Base-by-base conservation (phyloP, 2,888 invertebrate genomes). In the Shargacucullia verbasci region DNA sequence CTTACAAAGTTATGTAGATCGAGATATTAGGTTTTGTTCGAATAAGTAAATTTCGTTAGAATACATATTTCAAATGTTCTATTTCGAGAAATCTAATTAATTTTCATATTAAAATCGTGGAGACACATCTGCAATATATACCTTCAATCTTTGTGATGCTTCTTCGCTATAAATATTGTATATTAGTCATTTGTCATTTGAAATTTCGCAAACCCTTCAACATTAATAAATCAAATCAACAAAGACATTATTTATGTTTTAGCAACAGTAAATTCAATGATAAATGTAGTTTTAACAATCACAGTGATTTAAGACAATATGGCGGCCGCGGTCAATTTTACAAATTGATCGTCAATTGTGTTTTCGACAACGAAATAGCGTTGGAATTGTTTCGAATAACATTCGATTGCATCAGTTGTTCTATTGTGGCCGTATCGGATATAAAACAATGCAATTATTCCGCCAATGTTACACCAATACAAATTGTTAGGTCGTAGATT, bases 381-480 rank as follows among this genome's bases (percentile, higher is more conserved):
- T 66, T 73, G 73, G 79, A 83, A 85, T 81, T 79, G 80, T 80
- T 81, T 78, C 79, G 66, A 81, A 81, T 77, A 78, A 79, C 80
- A 81, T 75, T 59, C 68, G 71, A 74, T 87, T 85, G 82, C 84
- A 79, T 81, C 78, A 84, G 75, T 75, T 72, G 68, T 62, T 74
- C 70, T 73, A 79, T 80, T 82, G 80, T 80, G 73, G 71, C 77
- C 68, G 74, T 70, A 75, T 76, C 71, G 61, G 72, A 64, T 65
- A 76, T 76, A 80, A 84, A 85, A 85, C 84, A 86, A 85, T 83
- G 77, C 75, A 83, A 83, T 83, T 79, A 82, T 80, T 66, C 56
- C 35, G 62, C 61, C 68, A 74, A 62, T 57, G 75, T 77, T 78
- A 70, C 76, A 66, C 65, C 63, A 76, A 69, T 62, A 60, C 69